These are phyloP conservation scores for Choristoneura rosaceana DNA, from an alignment of 2,888 invertebrate species.

Conservation along the genomic window DNA sequence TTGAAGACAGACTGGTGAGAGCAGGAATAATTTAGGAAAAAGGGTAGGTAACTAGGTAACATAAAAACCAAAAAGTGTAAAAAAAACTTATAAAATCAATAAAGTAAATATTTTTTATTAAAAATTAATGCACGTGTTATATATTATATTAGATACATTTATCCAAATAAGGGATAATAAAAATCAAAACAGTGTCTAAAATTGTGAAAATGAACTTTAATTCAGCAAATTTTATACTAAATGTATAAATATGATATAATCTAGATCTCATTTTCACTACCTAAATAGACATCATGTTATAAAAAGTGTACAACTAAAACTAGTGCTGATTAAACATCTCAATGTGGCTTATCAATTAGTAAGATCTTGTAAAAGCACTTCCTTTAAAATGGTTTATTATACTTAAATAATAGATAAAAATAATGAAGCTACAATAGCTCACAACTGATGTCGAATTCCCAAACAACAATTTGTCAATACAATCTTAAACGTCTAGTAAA, in stretches of 20 bases:
- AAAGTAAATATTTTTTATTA: constrained; percentile 39
- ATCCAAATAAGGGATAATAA: constrained; percentile 44
- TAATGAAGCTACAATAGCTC: constrained; percentile 80
- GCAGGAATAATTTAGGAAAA: neutral
- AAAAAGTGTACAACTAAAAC: constrained; percentile 86
- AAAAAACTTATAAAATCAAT: constrained; percentile 36
- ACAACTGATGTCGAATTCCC: constrained; percentile 79
- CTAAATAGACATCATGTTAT: constrained; percentile 86
- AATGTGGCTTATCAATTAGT: constrained; percentile 84
- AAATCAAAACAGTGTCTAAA: constrained; percentile 73
- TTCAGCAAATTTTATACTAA: constrained; percentile 86
- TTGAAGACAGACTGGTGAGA: neutral
- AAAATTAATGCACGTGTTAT: constrained; percentile 40
- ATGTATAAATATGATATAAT: constrained; percentile 86
- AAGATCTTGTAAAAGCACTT: constrained; percentile 85
- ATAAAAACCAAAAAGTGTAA: constrained; percentile 17
- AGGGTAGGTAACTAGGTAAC: constrained; percentile 2
- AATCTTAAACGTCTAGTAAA: constrained; percentile 84
- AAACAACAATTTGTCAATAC: constrained; percentile 83
- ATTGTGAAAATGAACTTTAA: constrained; percentile 86
- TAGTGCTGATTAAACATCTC: constrained; percentile 85
- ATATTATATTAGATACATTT: constrained; percentile 43
- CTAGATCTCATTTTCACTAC: constrained; percentile 85
- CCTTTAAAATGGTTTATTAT: constrained; percentile 81
- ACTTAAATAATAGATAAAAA: constrained; percentile 84